Base-by-base conservation (phyloP, 2,888 invertebrate species). In the Nymphalis urticae region DNA sequence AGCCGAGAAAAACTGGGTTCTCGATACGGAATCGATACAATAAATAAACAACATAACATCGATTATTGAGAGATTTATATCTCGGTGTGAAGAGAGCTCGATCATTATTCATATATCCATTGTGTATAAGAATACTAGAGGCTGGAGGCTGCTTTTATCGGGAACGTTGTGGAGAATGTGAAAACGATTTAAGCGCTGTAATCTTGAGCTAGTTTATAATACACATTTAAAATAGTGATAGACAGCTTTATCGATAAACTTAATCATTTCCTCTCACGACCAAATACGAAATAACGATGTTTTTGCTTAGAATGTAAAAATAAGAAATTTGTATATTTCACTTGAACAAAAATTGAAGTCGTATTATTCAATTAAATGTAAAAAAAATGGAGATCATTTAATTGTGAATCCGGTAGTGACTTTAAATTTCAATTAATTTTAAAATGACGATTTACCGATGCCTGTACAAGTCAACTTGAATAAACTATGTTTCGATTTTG, bases 31-130 rank as follows among this genome's bases (percentile, higher is more conserved):
- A 77, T 77, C 72, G 71, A 81, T 80, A 83, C 87, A 84, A 90
- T 90, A 90, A 89, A 91, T 90, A 91, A 86, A 89, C 84, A 89
- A 84, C 80, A 78, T 75, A 82, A 83, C 86, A 87, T 87, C 89
- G 89, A 90, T 90, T 90, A 89, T 85, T 84, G 83, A 84, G 88
- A 89, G 91, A 92, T 92, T 90, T 92, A 92, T 91, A 86, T 88
- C 86, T 69, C 79, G 81, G 79, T 82, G 83, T 81, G 82, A 83
- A 82, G 85, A 82, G 85, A 81, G 84, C 83, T 84, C 79, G 75
- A 79, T 86, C 86, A 89, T 91, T 90, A 89, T 88, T 92, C 90
- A 92, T 85, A 76, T 73, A 75, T 79, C 82, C 79, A 84, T 87
- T 88, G 86, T 88, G 66, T 62, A 80, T 78, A 79, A 79, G 83